Base-by-base conservation (phyloP, 2,797 vertebrate genomes). In the Choloepus didactylus region DNA sequence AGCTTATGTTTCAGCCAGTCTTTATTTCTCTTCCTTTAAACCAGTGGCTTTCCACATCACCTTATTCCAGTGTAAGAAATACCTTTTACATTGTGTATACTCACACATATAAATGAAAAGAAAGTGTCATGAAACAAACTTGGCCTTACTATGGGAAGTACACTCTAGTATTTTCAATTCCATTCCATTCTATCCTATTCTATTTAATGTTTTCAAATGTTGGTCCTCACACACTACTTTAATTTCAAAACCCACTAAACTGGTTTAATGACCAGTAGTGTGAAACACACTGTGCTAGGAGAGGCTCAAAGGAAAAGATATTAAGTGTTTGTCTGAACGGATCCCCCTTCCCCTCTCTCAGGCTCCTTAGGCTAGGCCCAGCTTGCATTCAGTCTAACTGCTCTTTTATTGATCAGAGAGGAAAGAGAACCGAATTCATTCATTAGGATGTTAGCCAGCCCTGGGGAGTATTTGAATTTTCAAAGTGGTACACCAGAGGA, bases 51-150 rank as follows among this genome's bases (percentile, higher is more conserved):
- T 51, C 54, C 59, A 54, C 16, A 54, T 54, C 76, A 44, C 27
- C 31, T n/a, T 89, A 84, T 66, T 64, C n/a, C 15, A 41, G 35
- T 92, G 83, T 86, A 84, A 94, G 59, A 88, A 87, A 44, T 72
- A 18, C 1, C 60, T 64, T 84, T 83, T 67, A 25, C 4, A 23
- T 72, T 93, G 44, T 84, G 6, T 80, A 31, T 62, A 44, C 19
- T 10, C 12, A 1, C 56, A 16, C 35, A 18, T 44, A 18, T 75
- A 84, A 56, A 10, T 25, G 19, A 94, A 90, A 73, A 70, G 35
- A 64, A 72, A 54, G 21, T 46, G 27, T n/a, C n/a, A 0, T 35
- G 64, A 49, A 76, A 16, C 49, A 73, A 31, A 3, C 10, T 1
- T 16, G 31, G 16, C 25, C 12, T 31, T 16, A 11, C 31, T 51